Base-by-base conservation (phyloP, 2,797 vertebrate genomes). In the Pelobates cultripes region DNA sequence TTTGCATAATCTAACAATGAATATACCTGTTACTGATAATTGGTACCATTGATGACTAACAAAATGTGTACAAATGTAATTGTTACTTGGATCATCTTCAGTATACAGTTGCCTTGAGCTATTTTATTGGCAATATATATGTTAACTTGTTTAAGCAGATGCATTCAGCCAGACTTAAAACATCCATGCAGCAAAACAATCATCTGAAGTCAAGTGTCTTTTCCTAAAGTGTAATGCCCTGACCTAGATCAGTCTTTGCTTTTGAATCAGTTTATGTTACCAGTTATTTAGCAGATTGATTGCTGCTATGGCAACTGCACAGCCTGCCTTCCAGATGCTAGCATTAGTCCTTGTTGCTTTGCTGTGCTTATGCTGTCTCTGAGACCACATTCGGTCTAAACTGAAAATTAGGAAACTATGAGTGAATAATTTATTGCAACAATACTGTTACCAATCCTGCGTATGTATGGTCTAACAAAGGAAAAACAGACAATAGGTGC, bases 201-300 rank as follows among this genome's bases (percentile, higher is more conserved):
- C 61, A 84, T 84, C 76, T 83, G 68, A 88, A 92, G 86, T 88
- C 86, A 88, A 51, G 83, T 57, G 14, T 87, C 82, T 78, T 75
- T 86, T 89, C 80, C 86, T 72, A 72, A 84, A 91, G 81, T 85
- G 73, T 69, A 80, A 86, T 90, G 89, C 85, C 77, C 86, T 91
- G 85, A 91, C 88, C 90, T 89, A 90, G 92, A 92, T 91, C 86
- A 89, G 87, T 89, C 86, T 90, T 90, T 89, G 87, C 88, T 85
- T 93, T 91, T 90, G 89, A 92, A 91, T 91, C 85, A 88, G 88
- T 93, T 91, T 91, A 85, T 86, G 87, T 87, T 92, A 85, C 82
- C 87, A 85, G 80, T 78, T 89, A 86, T 90, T 92, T 91, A 90
- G 86, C 67, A 77, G 89, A 91, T 87, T 93, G 90, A 90, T 91